Conservation (phyloP, 2,113 vertebrate genomes). For the Lasiurus cinereus region DNA sequence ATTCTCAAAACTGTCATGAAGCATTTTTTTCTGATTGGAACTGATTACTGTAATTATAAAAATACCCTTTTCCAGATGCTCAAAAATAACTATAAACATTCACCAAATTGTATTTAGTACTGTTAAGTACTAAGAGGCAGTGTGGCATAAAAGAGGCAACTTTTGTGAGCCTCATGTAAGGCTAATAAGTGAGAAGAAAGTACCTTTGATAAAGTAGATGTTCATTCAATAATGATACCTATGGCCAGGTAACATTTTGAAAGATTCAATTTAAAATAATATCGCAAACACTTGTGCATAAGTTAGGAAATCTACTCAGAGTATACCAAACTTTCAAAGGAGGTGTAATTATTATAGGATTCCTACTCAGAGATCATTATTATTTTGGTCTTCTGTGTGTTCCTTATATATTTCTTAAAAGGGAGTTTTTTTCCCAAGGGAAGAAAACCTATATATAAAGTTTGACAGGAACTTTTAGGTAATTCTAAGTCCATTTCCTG, state of each 20-base stretch:
- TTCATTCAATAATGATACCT: conserved; percentile 21
- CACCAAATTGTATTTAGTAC: conserved; percentile 55
- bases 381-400: background rate
- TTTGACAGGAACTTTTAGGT: conserved; percentile 35
- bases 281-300: background rate
- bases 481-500: background rate
- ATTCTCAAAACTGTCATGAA: conserved; percentile 46
- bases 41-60: conserved; percentile 47
- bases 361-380: background rate
- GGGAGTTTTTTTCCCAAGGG: conserved; percentile 11
- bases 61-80: conserved; percentile 29
- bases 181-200: background rate
- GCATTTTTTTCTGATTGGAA: conserved; percentile 31
- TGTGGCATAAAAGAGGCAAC: background rate
- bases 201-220: background rate
- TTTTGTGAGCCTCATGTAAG: conserved; percentile 53
- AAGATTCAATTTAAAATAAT: conserved; percentile 50
- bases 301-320: background rate
- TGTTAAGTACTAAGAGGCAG: background rate
- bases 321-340: background rate
- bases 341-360: conserved; percentile 1
- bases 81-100: conserved; percentile 59
- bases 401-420: conserved; percentile 36
- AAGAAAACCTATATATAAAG: background rate
- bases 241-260: conserved; percentile 5